Evolutionary conservation across 2,797 vertebrate genomes (phyloP), one percentile per base, ranked within the genome.

Genomic region (Rhynchotus rufescens): DNA sequence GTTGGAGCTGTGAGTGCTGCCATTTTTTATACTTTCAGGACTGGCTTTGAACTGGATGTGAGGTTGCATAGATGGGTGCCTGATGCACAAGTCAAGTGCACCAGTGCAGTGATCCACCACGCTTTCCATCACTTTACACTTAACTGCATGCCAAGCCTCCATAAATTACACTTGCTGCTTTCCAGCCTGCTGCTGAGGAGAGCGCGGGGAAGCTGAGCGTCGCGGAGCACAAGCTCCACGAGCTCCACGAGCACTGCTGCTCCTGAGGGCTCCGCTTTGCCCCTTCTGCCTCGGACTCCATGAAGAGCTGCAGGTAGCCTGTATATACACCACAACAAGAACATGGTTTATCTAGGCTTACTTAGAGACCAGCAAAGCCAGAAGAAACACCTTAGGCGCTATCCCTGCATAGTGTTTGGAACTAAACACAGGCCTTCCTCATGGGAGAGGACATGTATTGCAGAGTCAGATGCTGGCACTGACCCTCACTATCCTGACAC

Each of bases 41-140:
- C 59, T 60, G 42, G 66, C 75, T 97, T 93, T 94, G 92, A 97
- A 95, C 92, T 93, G 84, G 82, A 86, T 0, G 2, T 94, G 95
- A 94, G 94, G 89, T 93, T 93, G 88, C 89, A 90, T 80, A 88
- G 91, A 86, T 91, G 87, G 56, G 79, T 54, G 71, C 82, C 79
- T 88, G 86, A 95, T 91, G 86, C 91, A 93, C 92, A 90, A 96
- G 94, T 92, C 94, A 94, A 95, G 94, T 93, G 80, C 89, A 96
- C 90, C 89, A 81, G 94, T 94, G 94, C 95, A 80, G 88, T 89
- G 86, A 96, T 96, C 89, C 94, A 94, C 91, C 92, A 88, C 89
- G 74, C 89, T 93, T 95, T 97, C 89, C 94, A 96, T 96, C 96
- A 96, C 92, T 96, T 96, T 88, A 88, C 90, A 92, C 92, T 96